Percentiles rank a stretch among this genome's conserved stretches.
phyloP scores from a whole-genome alignment of 2,113 vertebrate genomes.

The Papio anubis region DNA sequence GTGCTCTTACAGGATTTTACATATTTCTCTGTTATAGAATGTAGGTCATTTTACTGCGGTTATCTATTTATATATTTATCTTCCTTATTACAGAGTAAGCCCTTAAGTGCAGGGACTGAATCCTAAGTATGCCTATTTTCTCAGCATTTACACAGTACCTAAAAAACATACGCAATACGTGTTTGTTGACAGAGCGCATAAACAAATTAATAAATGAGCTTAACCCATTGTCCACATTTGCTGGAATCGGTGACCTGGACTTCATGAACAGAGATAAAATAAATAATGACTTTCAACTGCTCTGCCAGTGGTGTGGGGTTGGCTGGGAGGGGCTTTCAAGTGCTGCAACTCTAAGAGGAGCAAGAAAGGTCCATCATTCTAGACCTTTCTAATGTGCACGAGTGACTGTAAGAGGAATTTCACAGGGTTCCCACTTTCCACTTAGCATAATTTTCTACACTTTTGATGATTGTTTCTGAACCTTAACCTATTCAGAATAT shows the following conservation, averaged over 20 bases:
- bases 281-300: background rate
- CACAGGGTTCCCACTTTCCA: background rate
- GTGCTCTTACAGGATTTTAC: fast-evolving
- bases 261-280: background rate
- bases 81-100: background rate
- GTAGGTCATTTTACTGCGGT: background rate
- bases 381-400: background rate
- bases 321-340: background rate
- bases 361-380: background rate
- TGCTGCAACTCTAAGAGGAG: background rate
- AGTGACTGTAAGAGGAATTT: background rate
- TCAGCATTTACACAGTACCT: background rate
- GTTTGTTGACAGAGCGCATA: background rate
- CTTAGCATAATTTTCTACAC: background rate
- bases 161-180: background rate
- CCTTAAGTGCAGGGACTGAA: background rate
- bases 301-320: background rate
- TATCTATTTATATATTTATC: background rate
- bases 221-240: background rate
- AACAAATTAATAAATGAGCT: background rate
- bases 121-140: background rate
- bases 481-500: background rate
- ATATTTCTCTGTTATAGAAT: background rate
- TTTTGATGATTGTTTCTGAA: background rate
- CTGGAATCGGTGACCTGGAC: background rate